Evolutionary conservation across 2,888 invertebrate species (phyloP).

Genomic region (Perithous albicinctus): DNA sequence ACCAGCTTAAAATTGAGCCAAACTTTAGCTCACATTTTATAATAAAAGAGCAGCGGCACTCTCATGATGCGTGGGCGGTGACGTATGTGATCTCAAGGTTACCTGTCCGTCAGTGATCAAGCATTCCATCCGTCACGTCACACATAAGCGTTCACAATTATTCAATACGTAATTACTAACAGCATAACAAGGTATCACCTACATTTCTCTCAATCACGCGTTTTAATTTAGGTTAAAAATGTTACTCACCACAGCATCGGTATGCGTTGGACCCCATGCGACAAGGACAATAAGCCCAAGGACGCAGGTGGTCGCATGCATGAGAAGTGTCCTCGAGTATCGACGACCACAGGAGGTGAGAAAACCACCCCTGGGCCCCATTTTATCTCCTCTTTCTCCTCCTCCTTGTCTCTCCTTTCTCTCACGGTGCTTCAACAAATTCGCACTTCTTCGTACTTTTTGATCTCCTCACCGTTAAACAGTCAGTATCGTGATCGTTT

Average conservation of each 20-base stretch:
- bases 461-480: no score
- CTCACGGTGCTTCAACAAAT: not conserved
- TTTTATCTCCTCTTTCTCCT: constrained; percentile 59
- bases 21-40: not conserved
- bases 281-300: constrained; percentile 72
- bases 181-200: not conserved
- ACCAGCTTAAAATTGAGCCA: not conserved
- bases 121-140: constrained; percentile 9
- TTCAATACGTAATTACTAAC: not conserved
- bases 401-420: constrained; percentile 22
- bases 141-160: constrained; percentile 11
- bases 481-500: no score
- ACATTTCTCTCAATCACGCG: not conserved
- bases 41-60: not conserved
- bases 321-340: constrained; percentile 48
- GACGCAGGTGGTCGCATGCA: constrained; percentile 67
- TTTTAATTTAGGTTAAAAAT: not conserved
- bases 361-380: constrained; percentile 73
- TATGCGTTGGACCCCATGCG: constrained; percentile 69
- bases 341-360: constrained; percentile 67
- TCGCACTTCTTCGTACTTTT: not conserved
- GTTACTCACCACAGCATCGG: constrained; percentile 78
- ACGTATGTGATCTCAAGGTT: constrained; percentile 56
- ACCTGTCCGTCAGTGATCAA: constrained; percentile 32
- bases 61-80: constrained; percentile 23